Evolutionary conservation across 1,140 invertebrate genomes (phyloP).

Genomic region (Heliothis subflexa): DNA sequence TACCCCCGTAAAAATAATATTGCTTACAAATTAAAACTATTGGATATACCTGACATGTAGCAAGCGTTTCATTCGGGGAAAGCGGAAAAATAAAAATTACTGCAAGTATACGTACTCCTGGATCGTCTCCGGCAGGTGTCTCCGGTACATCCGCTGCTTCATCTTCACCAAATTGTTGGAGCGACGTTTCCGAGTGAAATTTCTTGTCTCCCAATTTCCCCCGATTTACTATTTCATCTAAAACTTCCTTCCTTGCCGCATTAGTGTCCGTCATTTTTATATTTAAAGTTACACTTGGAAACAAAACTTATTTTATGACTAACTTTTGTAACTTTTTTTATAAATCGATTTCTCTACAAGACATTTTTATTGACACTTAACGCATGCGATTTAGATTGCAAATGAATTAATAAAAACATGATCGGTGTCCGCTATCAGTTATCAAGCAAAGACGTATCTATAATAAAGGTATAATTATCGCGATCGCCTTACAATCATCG

Average conservation of each 20-base stretch:
- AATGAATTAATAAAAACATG: constrained; percentile 76
- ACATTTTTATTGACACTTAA: constrained; percentile 57
- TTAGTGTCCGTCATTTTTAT: constrained; percentile 67
- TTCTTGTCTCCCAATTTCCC: constrained; percentile 75
- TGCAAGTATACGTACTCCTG: constrained; percentile 65
- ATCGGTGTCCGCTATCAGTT: constrained; percentile 60
- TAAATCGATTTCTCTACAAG: constrained; percentile 18
- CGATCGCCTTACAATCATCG: constrained; percentile 53
- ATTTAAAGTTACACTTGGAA: constrained; percentile 34
- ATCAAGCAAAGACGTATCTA: constrained; percentile 74
- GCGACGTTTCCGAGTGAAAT: constrained; percentile 76
- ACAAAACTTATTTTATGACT: constrained; percentile 28
- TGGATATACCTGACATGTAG: no score
- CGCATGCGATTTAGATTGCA: constrained; percentile 73
- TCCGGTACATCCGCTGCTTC: constrained; percentile 56
- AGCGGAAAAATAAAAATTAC: neutral
- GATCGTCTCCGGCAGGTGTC: constrained; percentile 57
- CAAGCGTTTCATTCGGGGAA: no score
- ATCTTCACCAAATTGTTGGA: constrained; percentile 70
- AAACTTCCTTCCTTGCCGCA: constrained; percentile 59
- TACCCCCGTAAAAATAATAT: no score
- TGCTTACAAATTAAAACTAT: no score
- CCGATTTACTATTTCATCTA: constrained; percentile 74
- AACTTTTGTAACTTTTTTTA: neutral
- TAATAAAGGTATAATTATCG: constrained; percentile 65